These are phyloP conservation scores for Pristionchus pacificus DNA, from an alignment of 1,140 invertebrate species.

Conservation along the genomic window DNA sequence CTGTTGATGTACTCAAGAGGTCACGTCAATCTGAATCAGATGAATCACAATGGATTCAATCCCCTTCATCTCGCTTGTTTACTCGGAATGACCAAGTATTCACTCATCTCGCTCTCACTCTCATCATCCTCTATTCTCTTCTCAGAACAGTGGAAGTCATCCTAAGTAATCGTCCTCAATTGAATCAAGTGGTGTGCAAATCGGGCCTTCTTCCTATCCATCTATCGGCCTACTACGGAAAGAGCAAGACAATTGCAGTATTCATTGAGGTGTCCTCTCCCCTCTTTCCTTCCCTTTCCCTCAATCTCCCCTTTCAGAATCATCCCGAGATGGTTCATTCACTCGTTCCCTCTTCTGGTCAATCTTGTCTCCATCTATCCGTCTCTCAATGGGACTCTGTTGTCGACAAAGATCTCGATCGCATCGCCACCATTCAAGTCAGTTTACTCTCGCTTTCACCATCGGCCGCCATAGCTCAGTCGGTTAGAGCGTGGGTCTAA, in stretches of 20 bases:
- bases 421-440: background rate
- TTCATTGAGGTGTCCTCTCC: background rate
- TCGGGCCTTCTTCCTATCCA: background rate
- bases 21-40: background rate
- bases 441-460: no score
- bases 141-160: background rate
- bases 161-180: background rate
- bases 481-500: slow-evolving; percentile 43
- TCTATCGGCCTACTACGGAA: background rate
- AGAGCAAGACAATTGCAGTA: background rate
- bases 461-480: slow-evolving; percentile 38
- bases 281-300: background rate
- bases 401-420: background rate
- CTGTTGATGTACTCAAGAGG: background rate
- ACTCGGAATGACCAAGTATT: background rate
- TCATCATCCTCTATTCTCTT: background rate
- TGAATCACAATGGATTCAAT: background rate
- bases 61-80: background rate
- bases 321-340: background rate
- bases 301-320: background rate
- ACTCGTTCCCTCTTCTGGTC: background rate
- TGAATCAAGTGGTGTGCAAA: background rate
- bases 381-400: background rate
- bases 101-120: background rate
- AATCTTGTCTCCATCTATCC: background rate